Evolutionary conservation across 2,113 vertebrate species (phyloP), one percentile per base, ranked within the genome.

Genomic region (Greenwoodochromis staneri): DNA sequence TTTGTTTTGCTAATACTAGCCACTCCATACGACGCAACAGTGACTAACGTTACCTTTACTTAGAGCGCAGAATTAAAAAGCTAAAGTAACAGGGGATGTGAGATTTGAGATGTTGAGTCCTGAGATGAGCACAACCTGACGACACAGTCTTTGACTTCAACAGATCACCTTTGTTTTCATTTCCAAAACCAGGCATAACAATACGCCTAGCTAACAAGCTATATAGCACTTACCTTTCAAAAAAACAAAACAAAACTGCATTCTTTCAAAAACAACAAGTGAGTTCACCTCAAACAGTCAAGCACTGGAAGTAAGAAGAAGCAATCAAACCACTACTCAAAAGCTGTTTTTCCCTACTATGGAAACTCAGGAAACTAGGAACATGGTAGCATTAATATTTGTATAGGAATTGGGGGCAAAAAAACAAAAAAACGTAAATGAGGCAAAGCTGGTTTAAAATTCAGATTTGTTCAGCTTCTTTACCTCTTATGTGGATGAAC

Each of bases 1-100:
- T 0, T 3, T 9, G 0, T 24, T 71, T 40, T 71, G 12, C 2
- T 2, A 40, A 40, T 40, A 42, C n/a, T 0, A 71, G 2, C 36
- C 12, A 42, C 69, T 47, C 42, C 2, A 73, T 47, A 17, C 0
- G 9, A 29, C 6, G 0, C 27, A 47, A 49, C 9, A 5, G 4
- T 31, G 6, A 76, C 71, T 7, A 49, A 1, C 6, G 7, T 1
- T 78, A 49, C 9, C 42, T 78, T 49, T 29, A 31, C 7, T 38
- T 47, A 49, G 16, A 78, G 16, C 1, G 2, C 42, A 78, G 16
- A 31, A 76, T 49, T 49, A 49, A 29, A 49, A 78, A 49, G 42
- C 42, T 31, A 4, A 76, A 76, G 21, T 73, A 73, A 73, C 40
- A 73, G 38, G 0, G 61, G 10, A 66, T 24, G 24, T 24, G 24